These are phyloP conservation scores for Pelobates fuscus DNA, from an alignment of 2,113 vertebrate genomes.

Conservation along the genomic window DNA sequence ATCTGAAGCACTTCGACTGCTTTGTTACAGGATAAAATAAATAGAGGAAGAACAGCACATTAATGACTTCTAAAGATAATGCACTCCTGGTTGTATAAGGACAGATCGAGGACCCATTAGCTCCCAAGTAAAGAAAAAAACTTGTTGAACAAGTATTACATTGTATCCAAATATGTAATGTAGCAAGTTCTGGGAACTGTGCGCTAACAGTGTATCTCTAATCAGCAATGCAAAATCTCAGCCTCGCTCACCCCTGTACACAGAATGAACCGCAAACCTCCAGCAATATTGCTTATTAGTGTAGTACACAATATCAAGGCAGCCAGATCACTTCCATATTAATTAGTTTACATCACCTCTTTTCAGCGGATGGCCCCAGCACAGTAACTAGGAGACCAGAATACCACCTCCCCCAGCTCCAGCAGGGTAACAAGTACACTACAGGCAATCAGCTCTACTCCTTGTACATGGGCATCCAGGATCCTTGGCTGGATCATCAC, in stretches of 20 bases:
- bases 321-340: background rate
- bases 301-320: conserved; percentile 7
- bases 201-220: too few species aligned
- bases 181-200: background rate
- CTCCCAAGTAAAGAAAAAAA: background rate
- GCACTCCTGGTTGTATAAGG: background rate
- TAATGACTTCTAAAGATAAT: too few species aligned
- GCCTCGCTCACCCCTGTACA: background rate
- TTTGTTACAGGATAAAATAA: too few species aligned
- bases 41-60: too few species aligned
- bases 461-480: background rate
- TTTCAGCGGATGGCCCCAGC: conserved; percentile 23
- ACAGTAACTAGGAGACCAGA: conserved; percentile 26
- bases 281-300: background rate
- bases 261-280: background rate
- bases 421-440: background rate
- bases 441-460: background rate
- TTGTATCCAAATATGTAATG: background rate
- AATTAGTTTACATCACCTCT: conserved; percentile 15
- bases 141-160: background rate
- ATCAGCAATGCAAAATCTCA: too few species aligned
- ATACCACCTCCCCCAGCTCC: conserved; percentile 26
- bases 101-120: background rate
- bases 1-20: too few species aligned
- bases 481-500: background rate